Conservation (phyloP, 2,113 vertebrate genomes). For the Conger conger region DNA sequence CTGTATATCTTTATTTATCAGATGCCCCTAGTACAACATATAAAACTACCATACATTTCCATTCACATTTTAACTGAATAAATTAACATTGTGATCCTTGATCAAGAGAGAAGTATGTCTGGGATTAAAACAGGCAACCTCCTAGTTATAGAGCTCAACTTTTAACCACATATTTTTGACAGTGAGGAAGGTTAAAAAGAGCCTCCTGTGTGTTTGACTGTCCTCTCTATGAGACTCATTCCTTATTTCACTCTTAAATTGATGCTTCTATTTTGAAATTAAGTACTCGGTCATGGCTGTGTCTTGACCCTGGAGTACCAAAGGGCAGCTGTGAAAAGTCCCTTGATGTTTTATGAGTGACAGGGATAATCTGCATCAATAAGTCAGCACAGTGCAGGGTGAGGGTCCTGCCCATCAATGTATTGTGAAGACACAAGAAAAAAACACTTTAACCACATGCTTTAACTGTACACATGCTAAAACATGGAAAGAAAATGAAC, state of each 20-base stretch:
- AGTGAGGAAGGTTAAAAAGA: not conserved
- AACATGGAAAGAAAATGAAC: constrained; percentile 37
- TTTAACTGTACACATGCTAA: constrained; percentile 27
- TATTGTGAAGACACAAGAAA: not conserved
- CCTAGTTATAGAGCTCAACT: not conserved
- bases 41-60: not conserved
- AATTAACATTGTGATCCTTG: not conserved
- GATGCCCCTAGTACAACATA: not conserved
- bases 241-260: not conserved
- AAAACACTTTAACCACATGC: constrained; percentile 30
- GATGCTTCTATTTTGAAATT: no score
- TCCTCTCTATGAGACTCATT: not conserved
- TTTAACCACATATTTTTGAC: not conserved
- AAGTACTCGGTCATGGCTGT: not conserved
- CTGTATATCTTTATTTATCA: not conserved
- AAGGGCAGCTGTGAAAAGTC: not conserved
- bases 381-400: not conserved
- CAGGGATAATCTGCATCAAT: not conserved
- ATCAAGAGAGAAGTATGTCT: not conserved
- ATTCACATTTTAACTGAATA: not conserved
- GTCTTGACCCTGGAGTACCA: not conserved
- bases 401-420: not conserved
- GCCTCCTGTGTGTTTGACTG: not conserved
- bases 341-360: not conserved
- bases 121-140: not conserved